Conservation (phyloP, 1,140 invertebrate genomes). For the Marisa cornuarietis region DNA sequence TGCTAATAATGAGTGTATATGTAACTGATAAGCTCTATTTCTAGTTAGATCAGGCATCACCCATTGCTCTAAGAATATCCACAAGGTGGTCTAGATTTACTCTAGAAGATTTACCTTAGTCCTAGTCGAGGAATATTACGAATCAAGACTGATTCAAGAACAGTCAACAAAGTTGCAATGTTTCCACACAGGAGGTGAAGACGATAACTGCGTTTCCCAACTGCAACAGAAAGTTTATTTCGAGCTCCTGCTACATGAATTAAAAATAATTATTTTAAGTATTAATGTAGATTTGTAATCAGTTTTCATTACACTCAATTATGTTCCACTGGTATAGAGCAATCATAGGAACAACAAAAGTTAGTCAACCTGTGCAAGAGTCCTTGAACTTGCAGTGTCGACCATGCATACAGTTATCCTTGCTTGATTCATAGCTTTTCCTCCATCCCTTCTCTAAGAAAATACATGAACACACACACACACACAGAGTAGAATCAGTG, state of each 20-base stretch:
- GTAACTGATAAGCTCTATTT: no score
- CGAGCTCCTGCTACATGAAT: no score
- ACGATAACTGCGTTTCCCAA: conserved; percentile 32
- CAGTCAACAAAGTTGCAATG: conserved; percentile 55
- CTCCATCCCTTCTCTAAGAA: conserved; percentile 56
- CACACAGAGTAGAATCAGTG: not conserved
- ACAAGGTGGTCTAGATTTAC: no score
- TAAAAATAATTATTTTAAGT: no score
- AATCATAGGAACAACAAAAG: not conserved
- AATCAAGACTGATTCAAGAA: conserved; percentile 53
- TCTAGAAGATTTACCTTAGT: conserved; percentile 53
- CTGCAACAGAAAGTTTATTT: not conserved
- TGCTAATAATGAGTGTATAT: no score
- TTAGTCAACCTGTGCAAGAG: conserved; percentile 49
- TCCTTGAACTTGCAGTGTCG: conserved; percentile 42
- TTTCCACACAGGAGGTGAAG: conserved; percentile 60
- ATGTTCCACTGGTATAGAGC: not conserved
- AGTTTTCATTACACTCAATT: no score
- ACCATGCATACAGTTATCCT: conserved; percentile 58
- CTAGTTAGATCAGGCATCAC: no score
- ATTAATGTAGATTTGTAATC: no score
- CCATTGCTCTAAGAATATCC: no score
- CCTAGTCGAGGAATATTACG: conserved; percentile 45
- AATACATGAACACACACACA: not conserved
- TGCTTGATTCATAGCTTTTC: conserved; percentile 46